Conservation (phyloP, 2,888 invertebrate genomes). For the Alsophila aescularia region DNA sequence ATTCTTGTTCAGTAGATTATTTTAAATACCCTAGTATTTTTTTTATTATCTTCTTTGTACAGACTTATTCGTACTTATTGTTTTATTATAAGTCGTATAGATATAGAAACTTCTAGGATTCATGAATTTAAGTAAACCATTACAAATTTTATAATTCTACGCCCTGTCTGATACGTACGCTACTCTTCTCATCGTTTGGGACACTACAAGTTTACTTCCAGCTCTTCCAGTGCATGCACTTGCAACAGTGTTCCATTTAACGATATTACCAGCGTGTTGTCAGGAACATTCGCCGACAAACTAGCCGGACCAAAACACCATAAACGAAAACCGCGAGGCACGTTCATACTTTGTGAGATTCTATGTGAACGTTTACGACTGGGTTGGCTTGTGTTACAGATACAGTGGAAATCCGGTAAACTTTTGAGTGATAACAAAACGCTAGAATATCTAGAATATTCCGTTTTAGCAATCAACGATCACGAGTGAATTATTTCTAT, state of each 20-base stretch:
- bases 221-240: slow-evolving; percentile 9
- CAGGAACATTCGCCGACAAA: slow-evolving; percentile 53
- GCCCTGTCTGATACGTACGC: not conserved
- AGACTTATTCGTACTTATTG: no score
- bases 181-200: slow-evolving; percentile 1
- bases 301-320: slow-evolving; percentile 57
- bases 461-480: no score
- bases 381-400: not conserved
- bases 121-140: no score
- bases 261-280: slow-evolving; percentile 62
- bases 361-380: not conserved
- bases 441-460: no score
- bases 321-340: slow-evolving; percentile 61
- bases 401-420: not conserved
- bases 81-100: no score
- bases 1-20: no score
- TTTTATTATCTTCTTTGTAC: no score
- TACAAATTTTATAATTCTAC: not conserved
- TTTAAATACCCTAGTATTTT: no score
- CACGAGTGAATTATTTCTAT: no score
- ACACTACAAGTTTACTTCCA: not conserved
- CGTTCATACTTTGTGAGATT: slow-evolving; percentile 37
- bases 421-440: no score
- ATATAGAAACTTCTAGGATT: no score
- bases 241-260: slow-evolving; percentile 68